These are phyloP conservation scores for Eristalis pertinax DNA, from an alignment of 2,888 invertebrate species.

Conservation along the genomic window DNA sequence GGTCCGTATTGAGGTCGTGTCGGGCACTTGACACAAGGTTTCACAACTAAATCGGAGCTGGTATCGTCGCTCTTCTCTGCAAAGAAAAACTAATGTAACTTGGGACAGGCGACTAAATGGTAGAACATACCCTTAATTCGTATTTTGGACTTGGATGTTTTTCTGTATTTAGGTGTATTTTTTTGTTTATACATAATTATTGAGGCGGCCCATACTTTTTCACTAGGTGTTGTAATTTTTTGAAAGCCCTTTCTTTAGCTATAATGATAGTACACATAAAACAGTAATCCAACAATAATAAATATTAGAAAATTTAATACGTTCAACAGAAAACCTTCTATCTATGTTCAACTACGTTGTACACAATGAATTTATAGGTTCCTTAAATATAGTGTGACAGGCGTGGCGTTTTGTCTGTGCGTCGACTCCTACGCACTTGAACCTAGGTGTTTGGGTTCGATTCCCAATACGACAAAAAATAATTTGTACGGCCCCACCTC, in stretches of 20 bases:
- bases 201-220: constrained; percentile 76
- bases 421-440: too few species aligned
- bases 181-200: constrained; percentile 43
- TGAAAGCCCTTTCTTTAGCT: constrained; percentile 78
- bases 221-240: constrained; percentile 78
- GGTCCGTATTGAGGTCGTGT: constrained; percentile 76
- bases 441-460: too few species aligned
- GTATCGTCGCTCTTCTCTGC: constrained; percentile 51
- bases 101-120: constrained; percentile 18
- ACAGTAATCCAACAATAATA: neutral
- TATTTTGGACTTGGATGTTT: constrained; percentile 50
- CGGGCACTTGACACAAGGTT: constrained; percentile 75
- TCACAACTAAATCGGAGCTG: constrained; percentile 67
- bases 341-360: too few species aligned
- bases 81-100: too few species aligned
- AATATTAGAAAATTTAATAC: neutral
- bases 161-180: constrained; percentile 47
- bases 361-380: too few species aligned
- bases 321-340: too few species aligned
- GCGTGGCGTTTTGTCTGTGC: too few species aligned
- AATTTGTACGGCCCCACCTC: too few species aligned
- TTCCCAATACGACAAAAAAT: too few species aligned
- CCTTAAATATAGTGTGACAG: too few species aligned
- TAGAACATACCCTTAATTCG: constrained; percentile 74
- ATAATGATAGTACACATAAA: constrained; percentile 65